A percentile compares a stretch with the other conserved stretches of the same genome.
These are phyloP conservation scores for Boloria euphrosyne DNA, from an alignment of 2,888 invertebrate genomes.

Conservation along the genomic window DNA sequence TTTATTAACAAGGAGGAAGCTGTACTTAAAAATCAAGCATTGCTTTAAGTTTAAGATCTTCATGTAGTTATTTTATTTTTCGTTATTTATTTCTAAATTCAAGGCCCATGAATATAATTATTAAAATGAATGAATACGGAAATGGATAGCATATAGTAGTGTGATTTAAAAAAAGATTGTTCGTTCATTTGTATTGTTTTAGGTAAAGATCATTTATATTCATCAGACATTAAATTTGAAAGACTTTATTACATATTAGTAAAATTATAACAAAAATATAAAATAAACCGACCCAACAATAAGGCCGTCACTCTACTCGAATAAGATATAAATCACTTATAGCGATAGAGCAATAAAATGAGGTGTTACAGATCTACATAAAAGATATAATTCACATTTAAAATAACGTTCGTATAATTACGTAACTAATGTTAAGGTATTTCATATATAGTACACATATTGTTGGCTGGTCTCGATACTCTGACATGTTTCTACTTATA, in stretches of 20 bases:
- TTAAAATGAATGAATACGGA: background rate
- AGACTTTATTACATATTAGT: too few relatives aligned
- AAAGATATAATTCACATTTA: background rate
- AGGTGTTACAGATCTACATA: background rate
- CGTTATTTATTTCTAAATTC: background rate
- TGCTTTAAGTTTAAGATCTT: background rate
- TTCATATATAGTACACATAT: background rate
- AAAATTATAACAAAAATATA: too few relatives aligned
- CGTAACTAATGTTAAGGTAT: slow-evolving; percentile 1
- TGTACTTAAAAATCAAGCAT: background rate
- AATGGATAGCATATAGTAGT: background rate
- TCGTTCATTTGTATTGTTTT: slow-evolving; percentile 1
- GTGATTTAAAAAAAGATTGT: slow-evolving; percentile 6
- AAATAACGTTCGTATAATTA: background rate
- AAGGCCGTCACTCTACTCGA: too few relatives aligned
- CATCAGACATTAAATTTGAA: too few relatives aligned
- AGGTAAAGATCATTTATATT: background rate
- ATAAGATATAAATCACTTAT: background rate
- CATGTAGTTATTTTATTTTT: background rate
- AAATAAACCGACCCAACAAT: too few relatives aligned
- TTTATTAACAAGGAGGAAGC: background rate
- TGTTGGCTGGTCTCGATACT: background rate
- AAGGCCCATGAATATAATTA: slow-evolving; percentile 2
- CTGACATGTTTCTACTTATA: slow-evolving; percentile 26
- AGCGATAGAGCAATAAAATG: background rate